Conservation (phyloP, 2,113 vertebrate genomes). For the Muntiacus muntjak region DNA sequence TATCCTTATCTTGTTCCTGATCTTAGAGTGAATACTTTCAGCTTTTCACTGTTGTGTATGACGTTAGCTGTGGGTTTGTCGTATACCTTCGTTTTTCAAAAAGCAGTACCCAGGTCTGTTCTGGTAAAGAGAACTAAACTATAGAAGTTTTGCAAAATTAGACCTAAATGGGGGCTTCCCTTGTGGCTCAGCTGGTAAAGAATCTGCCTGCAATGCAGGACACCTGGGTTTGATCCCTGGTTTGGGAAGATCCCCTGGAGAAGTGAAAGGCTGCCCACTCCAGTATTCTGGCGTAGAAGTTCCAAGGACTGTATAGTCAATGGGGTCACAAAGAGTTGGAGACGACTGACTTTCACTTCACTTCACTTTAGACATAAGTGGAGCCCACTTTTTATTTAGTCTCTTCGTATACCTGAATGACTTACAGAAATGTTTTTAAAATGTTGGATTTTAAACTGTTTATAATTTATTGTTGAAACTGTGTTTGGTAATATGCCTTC, state of each 20-base stretch:
- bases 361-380: neutral
- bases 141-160: neutral
- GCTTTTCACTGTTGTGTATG: neutral
- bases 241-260: neutral
- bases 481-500: neutral
- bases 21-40: neutral
- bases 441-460: neutral
- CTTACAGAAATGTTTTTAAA: neutral
- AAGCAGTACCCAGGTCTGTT: neutral
- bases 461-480: neutral
- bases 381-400: neutral
- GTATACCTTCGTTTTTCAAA: neutral
- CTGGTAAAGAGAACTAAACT: neutral
- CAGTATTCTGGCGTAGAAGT: neutral
- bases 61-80: neutral
- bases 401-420: neutral
- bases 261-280: neutral
- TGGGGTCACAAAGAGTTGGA: neutral
- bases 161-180: neutral
- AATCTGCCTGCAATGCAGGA: neutral
- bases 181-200: neutral
- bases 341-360: neutral
- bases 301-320: neutral
- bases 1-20: neutral
- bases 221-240: neutral